phyloP scores from a whole-genome alignment of 2,113 vertebrate species.

The Dicrurus megarhynchus region DNA sequence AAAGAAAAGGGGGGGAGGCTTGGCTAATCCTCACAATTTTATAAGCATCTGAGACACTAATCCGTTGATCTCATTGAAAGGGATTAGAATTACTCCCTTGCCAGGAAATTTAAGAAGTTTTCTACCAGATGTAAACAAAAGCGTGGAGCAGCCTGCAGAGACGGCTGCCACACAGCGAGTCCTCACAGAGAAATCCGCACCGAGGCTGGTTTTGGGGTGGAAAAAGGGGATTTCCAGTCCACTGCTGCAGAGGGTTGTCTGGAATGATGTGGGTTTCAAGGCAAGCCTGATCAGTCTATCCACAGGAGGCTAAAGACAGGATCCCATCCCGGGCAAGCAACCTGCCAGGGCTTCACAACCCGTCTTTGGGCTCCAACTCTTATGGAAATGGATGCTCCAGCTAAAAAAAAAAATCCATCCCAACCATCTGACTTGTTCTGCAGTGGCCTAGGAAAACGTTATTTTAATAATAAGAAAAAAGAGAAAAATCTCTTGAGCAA shows the following conservation, averaged over 20 bases:
- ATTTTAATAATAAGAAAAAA: neutral
- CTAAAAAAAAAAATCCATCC: neutral
- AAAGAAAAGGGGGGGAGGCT: neutral
- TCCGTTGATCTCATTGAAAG: constrained; percentile 61
- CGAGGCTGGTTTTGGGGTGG: neutral
- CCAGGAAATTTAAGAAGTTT: constrained; percentile 42
- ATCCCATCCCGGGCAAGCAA: neutral
- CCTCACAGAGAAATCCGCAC: neutral
- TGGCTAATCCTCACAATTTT: constrained; percentile 58
- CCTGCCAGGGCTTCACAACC: accelerated
- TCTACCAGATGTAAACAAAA: constrained; percentile 30
- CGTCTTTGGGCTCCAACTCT: neutral
- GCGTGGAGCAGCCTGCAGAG: neutral
- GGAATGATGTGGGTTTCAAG: neutral
- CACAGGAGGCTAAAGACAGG: neutral
- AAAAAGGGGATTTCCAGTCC: neutral
- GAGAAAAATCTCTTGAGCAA: neutral
- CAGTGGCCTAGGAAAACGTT: neutral
- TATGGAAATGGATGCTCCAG: neutral
- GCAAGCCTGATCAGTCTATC: neutral
- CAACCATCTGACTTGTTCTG: neutral
- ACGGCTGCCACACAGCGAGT: neutral
- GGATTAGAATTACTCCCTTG: constrained; percentile 48
- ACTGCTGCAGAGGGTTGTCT: neutral
- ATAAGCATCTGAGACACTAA: constrained; percentile 64